Evolutionary conservation across 2,797 vertebrate genomes (phyloP).

Genomic region (Pelobates cultripes): DNA sequence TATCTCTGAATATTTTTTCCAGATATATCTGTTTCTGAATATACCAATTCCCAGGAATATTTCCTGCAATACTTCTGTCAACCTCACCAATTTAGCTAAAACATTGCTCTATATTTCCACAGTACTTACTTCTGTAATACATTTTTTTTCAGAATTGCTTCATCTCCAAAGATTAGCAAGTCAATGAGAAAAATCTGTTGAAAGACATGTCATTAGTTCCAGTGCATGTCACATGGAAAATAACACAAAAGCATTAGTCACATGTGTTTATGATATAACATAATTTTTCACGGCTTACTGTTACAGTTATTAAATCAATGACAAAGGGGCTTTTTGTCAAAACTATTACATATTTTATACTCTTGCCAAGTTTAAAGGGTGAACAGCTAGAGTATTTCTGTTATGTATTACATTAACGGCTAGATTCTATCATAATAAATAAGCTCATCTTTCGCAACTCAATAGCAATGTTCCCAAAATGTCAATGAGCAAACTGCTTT

Average conservation of each 20-base stretch:
- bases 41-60: too few relatives aligned
- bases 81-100: too few relatives aligned
- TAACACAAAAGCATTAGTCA: conserved; percentile 5
- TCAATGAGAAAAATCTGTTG: conserved; percentile 11
- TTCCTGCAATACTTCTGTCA: too few relatives aligned
- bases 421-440: too few relatives aligned
- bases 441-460: too few relatives aligned
- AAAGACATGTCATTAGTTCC: conserved; percentile 10
- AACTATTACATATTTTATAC: conserved; percentile 11
- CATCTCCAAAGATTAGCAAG: conserved; percentile 25
- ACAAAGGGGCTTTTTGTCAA: conserved; percentile 17
- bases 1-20: too few relatives aligned
- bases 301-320: conserved; percentile 15
- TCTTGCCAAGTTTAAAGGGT: conserved; percentile 24
- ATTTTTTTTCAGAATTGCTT: too few relatives aligned
- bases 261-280: conserved; percentile 4
- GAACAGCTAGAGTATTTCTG: conserved; percentile 27
- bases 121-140: too few relatives aligned
- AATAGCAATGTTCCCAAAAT: too few relatives aligned
- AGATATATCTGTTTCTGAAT: too few relatives aligned
- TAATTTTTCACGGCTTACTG: conserved; percentile 3
- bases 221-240: conserved; percentile 10
- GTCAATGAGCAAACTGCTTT: too few relatives aligned
- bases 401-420: conserved; percentile 13
- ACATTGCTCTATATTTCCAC: too few relatives aligned